These are phyloP conservation scores for Psylliodes chrysocephalus DNA, from an alignment of 2,888 invertebrate genomes.

Conservation along the genomic window DNA sequence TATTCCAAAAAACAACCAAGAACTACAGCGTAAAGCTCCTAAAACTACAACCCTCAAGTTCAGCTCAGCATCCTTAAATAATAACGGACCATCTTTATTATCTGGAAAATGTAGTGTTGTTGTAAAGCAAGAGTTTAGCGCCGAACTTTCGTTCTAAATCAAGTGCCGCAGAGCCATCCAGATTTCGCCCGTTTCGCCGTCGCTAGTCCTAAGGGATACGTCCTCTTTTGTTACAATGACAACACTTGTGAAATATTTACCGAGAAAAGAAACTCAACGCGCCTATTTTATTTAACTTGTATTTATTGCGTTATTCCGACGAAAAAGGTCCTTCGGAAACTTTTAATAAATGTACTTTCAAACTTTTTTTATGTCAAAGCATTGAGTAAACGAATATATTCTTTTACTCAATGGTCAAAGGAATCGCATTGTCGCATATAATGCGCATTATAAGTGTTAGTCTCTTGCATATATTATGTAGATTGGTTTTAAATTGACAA, in stretches of 20 bases:
- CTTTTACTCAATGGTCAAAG: too few relatives aligned
- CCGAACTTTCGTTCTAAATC: slow-evolving; percentile 57
- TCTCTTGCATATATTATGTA: too few relatives aligned
- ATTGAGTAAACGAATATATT: too few relatives aligned
- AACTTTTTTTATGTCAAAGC: slow-evolving; percentile 13
- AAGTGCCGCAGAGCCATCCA: slow-evolving; percentile 49
- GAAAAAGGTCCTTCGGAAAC: slow-evolving; percentile 16
- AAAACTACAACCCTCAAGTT: too few relatives aligned
- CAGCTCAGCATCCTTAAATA: too few relatives aligned
- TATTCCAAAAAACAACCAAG: too few relatives aligned
- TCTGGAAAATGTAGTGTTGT: background rate
- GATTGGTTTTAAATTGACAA: too few relatives aligned
- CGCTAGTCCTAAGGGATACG: slow-evolving; percentile 50
- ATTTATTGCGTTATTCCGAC: slow-evolving; percentile 33
- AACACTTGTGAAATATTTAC: slow-evolving; percentile 49
- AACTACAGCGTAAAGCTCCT: too few relatives aligned
- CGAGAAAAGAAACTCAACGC: slow-evolving; percentile 35
- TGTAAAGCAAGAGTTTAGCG: slow-evolving; percentile 2
- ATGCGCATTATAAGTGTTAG: too few relatives aligned
- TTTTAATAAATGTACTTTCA: slow-evolving; percentile 6
- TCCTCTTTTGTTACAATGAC: slow-evolving; percentile 50
- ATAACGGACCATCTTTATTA: slow-evolving; percentile 2
- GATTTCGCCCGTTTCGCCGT: slow-evolving; percentile 45
- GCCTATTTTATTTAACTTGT: slow-evolving; percentile 36
- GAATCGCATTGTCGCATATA: too few relatives aligned